Evolutionary conservation across 2,797 vertebrate species (phyloP).

Genomic region (Pangasius larnaudii): DNA sequence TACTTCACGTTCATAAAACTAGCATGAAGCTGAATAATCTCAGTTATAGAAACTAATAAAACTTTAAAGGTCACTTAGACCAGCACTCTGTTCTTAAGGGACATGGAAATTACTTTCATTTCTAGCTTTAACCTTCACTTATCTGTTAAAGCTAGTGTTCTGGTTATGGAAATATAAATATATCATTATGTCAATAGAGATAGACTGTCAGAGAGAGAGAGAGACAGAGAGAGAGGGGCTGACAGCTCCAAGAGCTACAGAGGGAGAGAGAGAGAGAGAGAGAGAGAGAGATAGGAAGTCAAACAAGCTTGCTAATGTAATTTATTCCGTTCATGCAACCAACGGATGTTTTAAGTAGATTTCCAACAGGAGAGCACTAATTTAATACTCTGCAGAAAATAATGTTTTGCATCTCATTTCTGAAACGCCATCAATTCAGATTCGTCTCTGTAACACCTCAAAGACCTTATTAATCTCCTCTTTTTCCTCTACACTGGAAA

Average conservation of each 20-base stretch:
- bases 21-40: neutral
- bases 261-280: neutral
- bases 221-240: neutral
- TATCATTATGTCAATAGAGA: neutral
- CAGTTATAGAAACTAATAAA: neutral
- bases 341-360: neutral
- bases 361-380: neutral
- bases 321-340: neutral
- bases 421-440: neutral
- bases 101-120: neutral
- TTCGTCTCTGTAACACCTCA: neutral
- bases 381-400: too few species aligned
- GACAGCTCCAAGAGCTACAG: neutral
- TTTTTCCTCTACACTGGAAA: too few species aligned
- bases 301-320: neutral
- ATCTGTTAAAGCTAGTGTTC: neutral
- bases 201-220: neutral
- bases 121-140: neutral
- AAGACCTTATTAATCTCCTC: neutral
- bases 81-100: neutral
- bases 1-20: neutral
- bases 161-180: neutral
- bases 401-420: neutral
- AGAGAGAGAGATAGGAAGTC: neutral
- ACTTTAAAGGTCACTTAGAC: neutral